Evolutionary conservation across 2,888 invertebrate genomes (phyloP).

Genomic region (Steinernema hermaphroditum): DNA sequence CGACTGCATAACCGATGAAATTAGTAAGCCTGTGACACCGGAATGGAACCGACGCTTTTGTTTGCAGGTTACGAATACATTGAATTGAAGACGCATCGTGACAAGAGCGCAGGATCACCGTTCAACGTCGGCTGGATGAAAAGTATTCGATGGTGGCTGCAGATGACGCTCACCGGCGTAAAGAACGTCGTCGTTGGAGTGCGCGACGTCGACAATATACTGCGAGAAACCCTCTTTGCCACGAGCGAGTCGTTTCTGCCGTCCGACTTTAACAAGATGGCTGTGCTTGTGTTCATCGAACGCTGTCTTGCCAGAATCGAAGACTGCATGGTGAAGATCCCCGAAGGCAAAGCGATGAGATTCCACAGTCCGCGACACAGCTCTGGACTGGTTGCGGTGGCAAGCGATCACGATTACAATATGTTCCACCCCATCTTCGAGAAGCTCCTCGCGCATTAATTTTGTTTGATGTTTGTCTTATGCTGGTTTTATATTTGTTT

Average conservation of each 20-base stretch:
- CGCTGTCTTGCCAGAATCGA: not conserved
- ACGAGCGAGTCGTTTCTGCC: not conserved
- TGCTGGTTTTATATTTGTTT: too few species aligned
- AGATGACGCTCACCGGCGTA: not conserved
- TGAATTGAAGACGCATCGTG: constrained; percentile 13
- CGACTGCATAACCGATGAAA: constrained; percentile 11
- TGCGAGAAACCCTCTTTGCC: not conserved
- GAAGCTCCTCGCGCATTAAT: not conserved
- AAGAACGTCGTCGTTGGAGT: not conserved
- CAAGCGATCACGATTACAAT: not conserved
- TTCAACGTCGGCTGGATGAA: not conserved
- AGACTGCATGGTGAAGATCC: not conserved
- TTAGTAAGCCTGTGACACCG: not conserved
- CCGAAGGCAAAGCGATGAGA: not conserved
- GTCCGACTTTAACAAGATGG: not conserved
- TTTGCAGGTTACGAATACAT: constrained; percentile 5
- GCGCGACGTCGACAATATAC: not conserved
- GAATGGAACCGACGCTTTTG: not conserved
- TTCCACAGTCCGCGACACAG: not conserved
- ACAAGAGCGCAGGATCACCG: not conserved
- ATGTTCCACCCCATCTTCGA: constrained; percentile 13
- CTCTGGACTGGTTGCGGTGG: not conserved
- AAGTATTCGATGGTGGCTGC: constrained; percentile 24
- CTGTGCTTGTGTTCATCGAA: not conserved
- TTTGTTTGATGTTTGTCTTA: too few species aligned